These are phyloP conservation scores for Argyresthia goedartella DNA, from an alignment of 2,888 invertebrate genomes.

Conservation along the genomic window DNA sequence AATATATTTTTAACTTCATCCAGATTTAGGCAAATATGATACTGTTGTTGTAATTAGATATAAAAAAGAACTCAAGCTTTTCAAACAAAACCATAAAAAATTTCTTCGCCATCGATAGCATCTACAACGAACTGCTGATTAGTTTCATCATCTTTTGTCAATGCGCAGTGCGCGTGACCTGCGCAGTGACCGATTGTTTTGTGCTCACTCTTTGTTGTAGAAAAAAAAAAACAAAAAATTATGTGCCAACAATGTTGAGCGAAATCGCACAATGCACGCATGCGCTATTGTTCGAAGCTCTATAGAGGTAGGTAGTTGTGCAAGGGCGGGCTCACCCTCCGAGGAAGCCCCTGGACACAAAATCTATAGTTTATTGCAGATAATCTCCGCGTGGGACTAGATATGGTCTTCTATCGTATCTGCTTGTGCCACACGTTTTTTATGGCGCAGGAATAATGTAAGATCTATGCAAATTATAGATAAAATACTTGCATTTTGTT, in stretches of 20 bases:
- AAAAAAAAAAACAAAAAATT: slow-evolving; percentile 26
- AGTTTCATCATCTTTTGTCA: slow-evolving; percentile 55
- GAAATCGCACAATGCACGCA: slow-evolving; percentile 31
- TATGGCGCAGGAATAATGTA: too few species aligned
- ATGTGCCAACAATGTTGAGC: slow-evolving; percentile 18
- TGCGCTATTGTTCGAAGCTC: slow-evolving; percentile 31
- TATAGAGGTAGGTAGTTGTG: slow-evolving; percentile 6
- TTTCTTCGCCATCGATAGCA: background rate
- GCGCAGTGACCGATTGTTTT: slow-evolving; percentile 40
- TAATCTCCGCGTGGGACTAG: background rate
- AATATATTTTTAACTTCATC: too few species aligned
- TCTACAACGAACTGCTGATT: slow-evolving; percentile 28
- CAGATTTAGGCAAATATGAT: too few species aligned
- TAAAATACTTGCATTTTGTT: too few species aligned
- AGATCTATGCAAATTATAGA: too few species aligned
- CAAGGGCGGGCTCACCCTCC: slow-evolving; percentile 29
- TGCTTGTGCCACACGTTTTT: too few species aligned
- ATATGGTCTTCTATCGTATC: background rate
- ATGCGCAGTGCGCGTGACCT: slow-evolving; percentile 40
- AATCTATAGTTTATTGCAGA: slow-evolving; percentile 1
- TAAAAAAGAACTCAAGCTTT: background rate
- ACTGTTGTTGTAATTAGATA: too few species aligned
- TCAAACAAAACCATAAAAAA: background rate
- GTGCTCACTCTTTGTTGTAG: slow-evolving; percentile 36
- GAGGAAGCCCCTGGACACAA: slow-evolving; percentile 23